Evolutionary conservation across 2,797 vertebrate genomes (phyloP).

Genomic region (Halcyon chelicuti): DNA sequence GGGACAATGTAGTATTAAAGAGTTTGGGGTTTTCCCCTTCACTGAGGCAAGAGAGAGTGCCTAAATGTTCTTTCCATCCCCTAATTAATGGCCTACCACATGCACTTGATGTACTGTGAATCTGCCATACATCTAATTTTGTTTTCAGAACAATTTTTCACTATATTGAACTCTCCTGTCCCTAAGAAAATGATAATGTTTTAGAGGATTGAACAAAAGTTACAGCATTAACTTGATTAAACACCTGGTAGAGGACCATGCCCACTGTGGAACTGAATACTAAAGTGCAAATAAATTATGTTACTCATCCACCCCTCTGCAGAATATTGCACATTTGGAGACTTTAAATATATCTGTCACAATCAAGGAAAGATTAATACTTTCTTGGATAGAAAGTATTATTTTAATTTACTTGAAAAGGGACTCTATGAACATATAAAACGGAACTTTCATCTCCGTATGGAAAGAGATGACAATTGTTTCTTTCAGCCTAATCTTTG

Average conservation of each 20-base stretch:
- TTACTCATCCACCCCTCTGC: background rate
- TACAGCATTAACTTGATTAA: conserved; percentile 54
- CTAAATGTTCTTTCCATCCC: background rate
- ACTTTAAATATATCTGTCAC: conserved; percentile 18
- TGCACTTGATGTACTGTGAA: background rate
- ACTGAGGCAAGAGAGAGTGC: background rate
- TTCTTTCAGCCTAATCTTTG: conserved; percentile 4
- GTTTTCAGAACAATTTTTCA: conserved; percentile 36
- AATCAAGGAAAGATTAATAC: background rate
- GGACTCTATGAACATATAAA: background rate
- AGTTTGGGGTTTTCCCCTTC: background rate
- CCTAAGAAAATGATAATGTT: conserved; percentile 25
- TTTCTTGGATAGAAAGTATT: background rate
- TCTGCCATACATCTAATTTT: background rate
- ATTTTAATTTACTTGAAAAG: conserved; percentile 23
- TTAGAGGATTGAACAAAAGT: conserved; percentile 15
- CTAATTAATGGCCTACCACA: background rate
- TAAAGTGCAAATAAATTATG: conserved; percentile 49
- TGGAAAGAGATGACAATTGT: background rate
- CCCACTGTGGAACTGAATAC: conserved; percentile 16
- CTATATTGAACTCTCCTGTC: background rate
- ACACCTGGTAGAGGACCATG: conserved; percentile 29
- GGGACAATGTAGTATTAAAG: background rate
- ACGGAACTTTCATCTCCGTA: background rate
- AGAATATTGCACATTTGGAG: background rate